Evolutionary conservation across 2,888 invertebrate species (phyloP).

Genomic region (Tinea semifulvella): DNA sequence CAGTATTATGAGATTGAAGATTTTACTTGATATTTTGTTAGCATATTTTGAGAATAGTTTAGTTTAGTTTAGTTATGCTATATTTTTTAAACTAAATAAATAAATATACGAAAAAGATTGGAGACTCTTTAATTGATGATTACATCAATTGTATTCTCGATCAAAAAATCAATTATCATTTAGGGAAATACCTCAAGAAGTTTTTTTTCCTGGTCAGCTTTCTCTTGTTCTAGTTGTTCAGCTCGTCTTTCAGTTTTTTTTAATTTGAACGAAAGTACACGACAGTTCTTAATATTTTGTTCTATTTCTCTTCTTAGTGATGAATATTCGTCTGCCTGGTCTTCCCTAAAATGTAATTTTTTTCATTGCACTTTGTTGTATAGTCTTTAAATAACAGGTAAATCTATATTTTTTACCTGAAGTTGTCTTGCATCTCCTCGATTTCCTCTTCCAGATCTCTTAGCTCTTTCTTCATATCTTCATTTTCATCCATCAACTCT

Average conservation of each 20-base stretch:
- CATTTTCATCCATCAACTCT: constrained; percentile 95
- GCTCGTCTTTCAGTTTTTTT: constrained; percentile 93
- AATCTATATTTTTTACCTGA: constrained; percentile 60
- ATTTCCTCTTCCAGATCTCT: constrained; percentile 95
- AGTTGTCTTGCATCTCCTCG: constrained; percentile 98
- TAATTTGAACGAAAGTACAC: constrained; percentile 97
- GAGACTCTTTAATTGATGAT: too few species aligned
- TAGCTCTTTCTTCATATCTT: constrained; percentile 92
- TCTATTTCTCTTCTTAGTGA: constrained; percentile 95
- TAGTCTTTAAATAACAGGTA: not conserved
- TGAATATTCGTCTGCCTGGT: constrained; percentile 96
- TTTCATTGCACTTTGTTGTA: too few species aligned
- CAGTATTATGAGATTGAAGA: too few species aligned
- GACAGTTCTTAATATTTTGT: constrained; percentile 96
- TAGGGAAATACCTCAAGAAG: constrained; percentile 67
- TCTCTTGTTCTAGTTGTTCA: constrained; percentile 88
- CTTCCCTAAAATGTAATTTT: too few species aligned
- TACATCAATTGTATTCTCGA: too few species aligned
- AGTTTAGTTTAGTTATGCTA: too few species aligned
- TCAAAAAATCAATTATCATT: too few species aligned
- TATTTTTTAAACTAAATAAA: constrained; percentile 6
- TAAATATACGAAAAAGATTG: too few species aligned
- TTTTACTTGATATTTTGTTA: too few species aligned
- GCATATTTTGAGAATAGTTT: too few species aligned
- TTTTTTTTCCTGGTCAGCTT: constrained; percentile 76